These are phyloP conservation scores for Brachionichthys hirsutus DNA, from an alignment of 2,113 vertebrate genomes.

Conservation along the genomic window DNA sequence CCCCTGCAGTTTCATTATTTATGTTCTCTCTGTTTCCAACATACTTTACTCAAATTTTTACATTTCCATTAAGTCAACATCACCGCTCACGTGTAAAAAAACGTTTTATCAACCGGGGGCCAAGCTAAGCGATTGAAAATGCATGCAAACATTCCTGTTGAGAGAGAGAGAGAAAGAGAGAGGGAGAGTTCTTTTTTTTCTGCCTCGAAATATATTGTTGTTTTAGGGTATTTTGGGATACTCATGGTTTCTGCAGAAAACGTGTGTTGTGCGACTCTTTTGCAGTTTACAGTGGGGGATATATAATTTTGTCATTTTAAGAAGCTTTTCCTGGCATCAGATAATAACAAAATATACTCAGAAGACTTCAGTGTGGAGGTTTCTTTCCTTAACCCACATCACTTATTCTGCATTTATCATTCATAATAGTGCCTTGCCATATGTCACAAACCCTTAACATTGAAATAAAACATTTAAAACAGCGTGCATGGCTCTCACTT, in stretches of 20 bases:
- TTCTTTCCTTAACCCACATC: conserved; percentile 9
- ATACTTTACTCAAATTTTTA: conserved; percentile 46
- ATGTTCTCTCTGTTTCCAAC: conserved; percentile 41
- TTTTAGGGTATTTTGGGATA: conserved; percentile 26
- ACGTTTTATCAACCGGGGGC: conserved; percentile 46
- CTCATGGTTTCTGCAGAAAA: conserved; percentile 20
- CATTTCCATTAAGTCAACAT: conserved; percentile 50
- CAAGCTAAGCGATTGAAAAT: conserved; percentile 43
- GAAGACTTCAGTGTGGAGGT: conserved; percentile 8
- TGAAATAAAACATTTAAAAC: conserved; percentile 48
- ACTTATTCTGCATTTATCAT: conserved; percentile 36
- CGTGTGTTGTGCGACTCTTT: background rate
- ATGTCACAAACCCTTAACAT: conserved; percentile 36
- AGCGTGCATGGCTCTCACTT: conserved; percentile 13
- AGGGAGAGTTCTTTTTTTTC: conserved; percentile 17
- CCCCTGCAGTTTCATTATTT: conserved; percentile 44
- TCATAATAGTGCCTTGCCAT: conserved; percentile 16
- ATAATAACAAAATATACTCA: conserved; percentile 17
- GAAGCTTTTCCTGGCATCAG: background rate
- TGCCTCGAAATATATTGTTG: conserved; percentile 13
- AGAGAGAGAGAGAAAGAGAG: conserved; percentile 28
- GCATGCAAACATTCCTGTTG: conserved; percentile 47
- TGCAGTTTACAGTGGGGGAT: too few species aligned
- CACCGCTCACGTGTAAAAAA: conserved; percentile 37
- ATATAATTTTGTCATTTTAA: conserved; percentile 4